Evolutionary conservation across 1,140 invertebrate genomes (phyloP).

Genomic region (Drosophila mojavensis): DNA sequence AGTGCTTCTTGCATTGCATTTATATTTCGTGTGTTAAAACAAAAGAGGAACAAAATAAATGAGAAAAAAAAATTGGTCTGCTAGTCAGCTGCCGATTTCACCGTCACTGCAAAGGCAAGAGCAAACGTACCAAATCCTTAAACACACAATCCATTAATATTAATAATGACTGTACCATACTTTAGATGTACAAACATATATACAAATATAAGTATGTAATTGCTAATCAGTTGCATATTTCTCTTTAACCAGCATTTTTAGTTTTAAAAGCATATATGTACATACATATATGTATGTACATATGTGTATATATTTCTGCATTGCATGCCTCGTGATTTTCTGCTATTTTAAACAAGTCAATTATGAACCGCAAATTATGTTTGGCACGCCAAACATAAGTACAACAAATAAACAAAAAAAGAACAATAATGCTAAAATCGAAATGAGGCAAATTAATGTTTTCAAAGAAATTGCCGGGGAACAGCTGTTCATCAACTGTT

Average conservation of each 20-base stretch:
- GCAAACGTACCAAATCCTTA: slow-evolving; percentile 62
- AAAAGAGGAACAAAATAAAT: not conserved
- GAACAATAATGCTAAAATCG: not conserved
- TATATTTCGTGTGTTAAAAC: slow-evolving; percentile 57
- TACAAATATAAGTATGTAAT: slow-evolving; percentile 51
- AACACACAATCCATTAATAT: slow-evolving; percentile 63
- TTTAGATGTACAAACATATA: slow-evolving; percentile 13
- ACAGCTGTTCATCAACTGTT: slow-evolving; percentile 15
- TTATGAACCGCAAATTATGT: slow-evolving; percentile 65
- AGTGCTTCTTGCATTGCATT: slow-evolving; percentile 61
- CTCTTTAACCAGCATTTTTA: slow-evolving; percentile 6
- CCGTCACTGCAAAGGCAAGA: slow-evolving; percentile 26
- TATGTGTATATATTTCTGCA: slow-evolving; percentile 20
- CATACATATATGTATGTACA: too few species aligned
- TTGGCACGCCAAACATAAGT: slow-evolving; percentile 45
- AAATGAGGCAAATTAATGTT: not conserved
- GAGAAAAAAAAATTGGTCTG: not conserved
- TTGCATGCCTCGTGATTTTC: slow-evolving; percentile 69
- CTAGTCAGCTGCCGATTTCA: slow-evolving; percentile 59
- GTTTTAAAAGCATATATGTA: not conserved
- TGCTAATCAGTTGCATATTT: slow-evolving; percentile 60
- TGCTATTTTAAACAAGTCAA: slow-evolving; percentile 79
- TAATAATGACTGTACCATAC: slow-evolving; percentile 40
- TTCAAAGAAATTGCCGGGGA: not conserved
- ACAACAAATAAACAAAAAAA: slow-evolving; percentile 9